phyloP scores from a whole-genome alignment of 2,113 vertebrate genomes.

The Chloropsis cyanopogon region DNA sequence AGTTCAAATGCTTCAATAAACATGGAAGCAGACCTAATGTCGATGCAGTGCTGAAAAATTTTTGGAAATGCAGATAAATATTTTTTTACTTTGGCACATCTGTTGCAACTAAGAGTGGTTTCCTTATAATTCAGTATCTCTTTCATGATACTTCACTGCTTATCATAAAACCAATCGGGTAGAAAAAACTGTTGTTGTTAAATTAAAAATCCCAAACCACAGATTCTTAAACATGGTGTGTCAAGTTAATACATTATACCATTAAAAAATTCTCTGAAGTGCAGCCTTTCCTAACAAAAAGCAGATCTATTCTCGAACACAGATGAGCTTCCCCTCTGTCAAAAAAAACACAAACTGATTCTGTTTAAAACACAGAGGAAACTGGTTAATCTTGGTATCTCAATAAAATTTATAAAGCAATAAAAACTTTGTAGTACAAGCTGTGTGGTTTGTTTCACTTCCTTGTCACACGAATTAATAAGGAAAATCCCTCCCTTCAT shows the following conservation, averaged over 20 bases:
- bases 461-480: slow-evolving; percentile 15
- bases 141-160: background rate
- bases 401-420: slow-evolving; percentile 59
- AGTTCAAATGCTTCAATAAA: background rate
- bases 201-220: slow-evolving; percentile 5
- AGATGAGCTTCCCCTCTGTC: background rate
- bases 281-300: slow-evolving; percentile 18
- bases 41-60: background rate
- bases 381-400: slow-evolving; percentile 39
- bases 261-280: background rate
- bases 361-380: slow-evolving; percentile 37
- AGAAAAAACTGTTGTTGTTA: background rate
- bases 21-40: background rate
- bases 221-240: background rate
- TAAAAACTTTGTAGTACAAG: slow-evolving; percentile 32
- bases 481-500: background rate
- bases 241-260: background rate
- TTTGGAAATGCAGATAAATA: background rate
- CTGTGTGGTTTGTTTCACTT: slow-evolving; percentile 39
- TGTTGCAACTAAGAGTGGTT: background rate
- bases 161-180: background rate
- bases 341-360: slow-evolving; percentile 20
- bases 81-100: background rate
- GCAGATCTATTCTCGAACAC: background rate
- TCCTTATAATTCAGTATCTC: background rate